phyloP scores from a whole-genome alignment of 1,140 invertebrate species.

The Zaprionus inermis region DNA sequence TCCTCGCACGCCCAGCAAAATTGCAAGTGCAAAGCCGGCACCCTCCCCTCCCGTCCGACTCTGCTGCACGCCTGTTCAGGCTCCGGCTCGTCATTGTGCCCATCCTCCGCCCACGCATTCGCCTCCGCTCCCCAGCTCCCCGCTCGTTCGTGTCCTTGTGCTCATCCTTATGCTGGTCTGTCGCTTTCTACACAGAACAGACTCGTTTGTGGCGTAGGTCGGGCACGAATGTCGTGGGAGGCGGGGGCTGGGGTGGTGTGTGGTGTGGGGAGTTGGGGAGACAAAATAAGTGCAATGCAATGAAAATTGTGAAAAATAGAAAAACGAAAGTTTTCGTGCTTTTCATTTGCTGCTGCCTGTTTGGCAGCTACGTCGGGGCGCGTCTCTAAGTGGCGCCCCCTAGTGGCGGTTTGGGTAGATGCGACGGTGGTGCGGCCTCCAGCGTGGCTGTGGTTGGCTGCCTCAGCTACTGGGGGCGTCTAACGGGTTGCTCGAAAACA shows the following conservation, averaged over 20 bases:
- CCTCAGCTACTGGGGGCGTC: slow-evolving; percentile 58
- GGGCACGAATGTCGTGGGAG: neutral
- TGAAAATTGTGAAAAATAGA: slow-evolving; percentile 82
- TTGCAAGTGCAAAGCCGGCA: slow-evolving; percentile 54
- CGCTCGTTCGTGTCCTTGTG: neutral
- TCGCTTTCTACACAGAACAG: slow-evolving; percentile 21
- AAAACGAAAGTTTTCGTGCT: slow-evolving; percentile 79
- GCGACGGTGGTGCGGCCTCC: slow-evolving; percentile 70
- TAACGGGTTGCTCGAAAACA: slow-evolving; percentile 21
- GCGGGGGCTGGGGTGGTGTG: neutral
- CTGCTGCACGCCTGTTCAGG: no score
- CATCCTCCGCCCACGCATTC: slow-evolving; percentile 11
- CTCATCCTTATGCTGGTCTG: slow-evolving; percentile 12
- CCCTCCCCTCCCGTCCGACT: no score
- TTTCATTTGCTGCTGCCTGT: slow-evolving; percentile 76
- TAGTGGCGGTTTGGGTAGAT: slow-evolving; percentile 57
- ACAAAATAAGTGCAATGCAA: slow-evolving; percentile 77
- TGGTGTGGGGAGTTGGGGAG: neutral
- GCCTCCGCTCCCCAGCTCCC: neutral
- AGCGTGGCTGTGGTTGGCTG: slow-evolving; percentile 79
- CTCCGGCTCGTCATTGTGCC: slow-evolving; percentile 19
- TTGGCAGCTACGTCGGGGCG: slow-evolving; percentile 34
- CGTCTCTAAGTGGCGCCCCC: slow-evolving; percentile 70
- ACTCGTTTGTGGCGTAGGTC: slow-evolving; percentile 27
- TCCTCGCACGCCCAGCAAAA: slow-evolving; percentile 33